Evolutionary conservation across 2,888 invertebrate genomes (phyloP).

Genomic region (Pristionchus arcanus): DNA sequence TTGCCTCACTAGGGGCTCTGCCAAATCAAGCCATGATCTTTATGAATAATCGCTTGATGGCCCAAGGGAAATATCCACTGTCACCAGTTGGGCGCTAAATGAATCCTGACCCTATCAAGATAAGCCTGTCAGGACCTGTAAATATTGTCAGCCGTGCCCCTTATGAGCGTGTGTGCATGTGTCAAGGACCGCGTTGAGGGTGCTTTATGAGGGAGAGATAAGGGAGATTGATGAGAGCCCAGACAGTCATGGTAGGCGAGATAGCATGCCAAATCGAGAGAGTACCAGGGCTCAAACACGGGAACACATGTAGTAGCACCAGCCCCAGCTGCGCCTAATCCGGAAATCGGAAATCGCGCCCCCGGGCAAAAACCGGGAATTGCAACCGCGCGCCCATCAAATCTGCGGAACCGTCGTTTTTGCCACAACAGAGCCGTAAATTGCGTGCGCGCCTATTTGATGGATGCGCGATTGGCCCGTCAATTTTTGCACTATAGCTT

Average conservation of each 20-base stretch:
- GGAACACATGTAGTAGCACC: conserved; percentile 25
- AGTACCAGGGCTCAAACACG: not conserved
- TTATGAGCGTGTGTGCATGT: conserved; percentile 18
- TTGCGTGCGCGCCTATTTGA: conserved; percentile 46
- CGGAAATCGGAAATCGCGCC: not conserved
- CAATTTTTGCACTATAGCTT: conserved; percentile 37
- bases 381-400: not conserved
- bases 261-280: not conserved
- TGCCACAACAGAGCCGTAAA: conserved; percentile 44
- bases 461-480: conserved; percentile 32
- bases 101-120: not conserved
- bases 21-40: not conserved
- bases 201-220: not conserved
- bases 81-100: not conserved
- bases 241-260: not conserved
- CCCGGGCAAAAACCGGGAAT: conserved; percentile 40
- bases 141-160: conserved; percentile 30
- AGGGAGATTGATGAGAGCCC: not conserved
- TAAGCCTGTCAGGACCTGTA: not conserved
- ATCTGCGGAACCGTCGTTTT: conserved; percentile 5
- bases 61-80: conserved; percentile 7
- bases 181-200: not conserved
- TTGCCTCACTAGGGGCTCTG: too few relatives aligned
- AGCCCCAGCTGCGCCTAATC: conserved; percentile 9
- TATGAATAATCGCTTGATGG: too few relatives aligned